These are phyloP conservation scores for Cuculus canorus DNA, from an alignment of 2,797 vertebrate species.

Conservation along the genomic window DNA sequence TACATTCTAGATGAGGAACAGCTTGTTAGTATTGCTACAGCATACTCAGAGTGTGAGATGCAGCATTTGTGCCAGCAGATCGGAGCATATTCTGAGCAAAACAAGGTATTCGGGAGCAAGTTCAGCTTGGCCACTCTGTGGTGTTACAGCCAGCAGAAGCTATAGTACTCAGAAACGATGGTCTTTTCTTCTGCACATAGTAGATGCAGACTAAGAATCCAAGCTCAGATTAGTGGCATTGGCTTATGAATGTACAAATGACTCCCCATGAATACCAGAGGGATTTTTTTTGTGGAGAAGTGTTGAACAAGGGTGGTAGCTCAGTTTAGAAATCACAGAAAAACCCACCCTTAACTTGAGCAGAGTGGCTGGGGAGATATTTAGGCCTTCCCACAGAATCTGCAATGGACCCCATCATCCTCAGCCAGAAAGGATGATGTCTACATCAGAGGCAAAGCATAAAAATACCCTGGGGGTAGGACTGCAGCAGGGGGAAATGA, in stretches of 20 bases:
- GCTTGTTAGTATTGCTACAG: not conserved
- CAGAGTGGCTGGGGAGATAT: not conserved
- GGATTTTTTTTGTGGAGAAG: accelerated
- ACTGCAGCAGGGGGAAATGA: not conserved
- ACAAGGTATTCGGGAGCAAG: not conserved
- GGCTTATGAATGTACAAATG: not conserved
- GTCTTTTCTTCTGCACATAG: not conserved
- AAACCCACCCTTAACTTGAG: not conserved
- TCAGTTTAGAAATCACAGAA: not conserved
- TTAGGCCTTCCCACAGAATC: not conserved
- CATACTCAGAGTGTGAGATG: not conserved
- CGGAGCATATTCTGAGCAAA: not conserved
- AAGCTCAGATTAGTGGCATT: not conserved
- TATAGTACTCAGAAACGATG: not conserved
- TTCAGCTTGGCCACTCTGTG: not conserved
- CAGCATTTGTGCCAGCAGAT: not conserved
- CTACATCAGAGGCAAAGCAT: not conserved
- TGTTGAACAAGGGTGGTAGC: not conserved
- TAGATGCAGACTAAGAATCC: not conserved
- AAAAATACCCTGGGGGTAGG: not conserved
- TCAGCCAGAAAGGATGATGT: not conserved
- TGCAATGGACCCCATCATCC: not conserved
- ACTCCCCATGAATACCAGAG: not conserved
- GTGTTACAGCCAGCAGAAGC: not conserved
- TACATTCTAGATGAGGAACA: not conserved